These are phyloP conservation scores for Catalaphyllia jardinei DNA, from an alignment of 64 coral and sea anemone species.

Conservation along the genomic window DNA sequence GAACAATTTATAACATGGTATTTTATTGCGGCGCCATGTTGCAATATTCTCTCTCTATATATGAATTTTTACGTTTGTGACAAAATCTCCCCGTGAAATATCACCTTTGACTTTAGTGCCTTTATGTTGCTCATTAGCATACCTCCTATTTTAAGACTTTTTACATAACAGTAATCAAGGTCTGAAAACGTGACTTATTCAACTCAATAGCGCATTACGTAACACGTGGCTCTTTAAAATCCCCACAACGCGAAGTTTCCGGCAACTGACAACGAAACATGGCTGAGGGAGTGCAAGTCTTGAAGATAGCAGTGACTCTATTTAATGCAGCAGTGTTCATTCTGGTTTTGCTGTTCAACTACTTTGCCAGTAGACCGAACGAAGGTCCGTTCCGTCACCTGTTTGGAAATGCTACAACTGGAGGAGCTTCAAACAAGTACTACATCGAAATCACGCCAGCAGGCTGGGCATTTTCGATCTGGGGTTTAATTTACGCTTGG, in stretches of 20 bases:
- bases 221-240: not conserved
- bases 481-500: constrained; percentile 91
- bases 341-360: constrained; percentile 56
- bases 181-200: not conserved
- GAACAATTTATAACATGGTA: too few species aligned
- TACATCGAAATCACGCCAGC: constrained; percentile 92
- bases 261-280: not conserved
- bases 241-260: too few species aligned
- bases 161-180: too few species aligned
- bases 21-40: too few species aligned
- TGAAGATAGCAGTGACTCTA: not conserved
- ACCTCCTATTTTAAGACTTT: too few species aligned
- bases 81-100: too few species aligned
- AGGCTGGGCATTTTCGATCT: constrained; percentile 90
- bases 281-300: not conserved
- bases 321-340: constrained; percentile 1
- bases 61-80: too few species aligned
- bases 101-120: too few species aligned
- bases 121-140: too few species aligned
- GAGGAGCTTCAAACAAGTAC: constrained; percentile 67
- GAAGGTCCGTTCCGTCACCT: constrained; percentile 45
- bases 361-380: constrained; percentile 10
- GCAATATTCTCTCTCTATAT: too few species aligned
- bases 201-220: too few species aligned
- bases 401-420: constrained; percentile 63